Evolutionary conservation across 2,797 vertebrate genomes (phyloP).

Genomic region (Pseudocheirus occidentalis): DNA sequence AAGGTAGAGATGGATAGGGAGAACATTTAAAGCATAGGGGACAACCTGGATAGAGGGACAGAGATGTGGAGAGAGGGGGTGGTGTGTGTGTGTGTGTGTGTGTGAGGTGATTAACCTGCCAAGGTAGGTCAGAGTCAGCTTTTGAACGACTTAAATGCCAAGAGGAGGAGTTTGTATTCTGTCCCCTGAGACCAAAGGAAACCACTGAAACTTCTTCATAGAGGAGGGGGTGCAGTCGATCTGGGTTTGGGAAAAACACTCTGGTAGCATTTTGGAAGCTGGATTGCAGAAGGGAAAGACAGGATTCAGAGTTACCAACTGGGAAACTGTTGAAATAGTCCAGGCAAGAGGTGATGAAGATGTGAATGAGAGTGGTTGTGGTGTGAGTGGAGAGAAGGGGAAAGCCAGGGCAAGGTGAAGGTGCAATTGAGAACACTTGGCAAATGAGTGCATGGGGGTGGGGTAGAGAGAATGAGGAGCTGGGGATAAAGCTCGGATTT

Average conservation of each 20-base stretch:
- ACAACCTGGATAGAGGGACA: background rate
- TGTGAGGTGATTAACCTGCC: background rate
- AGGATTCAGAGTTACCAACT: background rate
- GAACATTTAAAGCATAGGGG: background rate
- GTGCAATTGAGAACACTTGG: background rate
- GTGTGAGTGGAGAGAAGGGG: background rate
- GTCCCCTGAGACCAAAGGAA: background rate
- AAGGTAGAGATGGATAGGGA: background rate
- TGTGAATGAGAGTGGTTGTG: background rate
- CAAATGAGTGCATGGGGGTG: background rate
- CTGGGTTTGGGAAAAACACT: background rate
- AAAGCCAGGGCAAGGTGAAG: background rate
- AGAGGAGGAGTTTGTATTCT: background rate
- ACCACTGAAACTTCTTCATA: background rate
- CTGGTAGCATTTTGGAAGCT: background rate
- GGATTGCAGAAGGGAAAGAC: background rate
- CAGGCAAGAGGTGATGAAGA: background rate
- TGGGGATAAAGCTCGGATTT: background rate
- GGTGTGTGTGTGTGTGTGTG: too few relatives aligned
- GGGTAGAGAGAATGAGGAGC: background rate
- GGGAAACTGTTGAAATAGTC: background rate
- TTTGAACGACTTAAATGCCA: background rate
- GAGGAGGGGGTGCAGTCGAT: background rate
- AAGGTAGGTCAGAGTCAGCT: background rate
- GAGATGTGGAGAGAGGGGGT: background rate